Evolutionary conservation across 2,888 invertebrate species (phyloP), one percentile per base, ranked within the genome.

Genomic region (Conomelus anceps): DNA sequence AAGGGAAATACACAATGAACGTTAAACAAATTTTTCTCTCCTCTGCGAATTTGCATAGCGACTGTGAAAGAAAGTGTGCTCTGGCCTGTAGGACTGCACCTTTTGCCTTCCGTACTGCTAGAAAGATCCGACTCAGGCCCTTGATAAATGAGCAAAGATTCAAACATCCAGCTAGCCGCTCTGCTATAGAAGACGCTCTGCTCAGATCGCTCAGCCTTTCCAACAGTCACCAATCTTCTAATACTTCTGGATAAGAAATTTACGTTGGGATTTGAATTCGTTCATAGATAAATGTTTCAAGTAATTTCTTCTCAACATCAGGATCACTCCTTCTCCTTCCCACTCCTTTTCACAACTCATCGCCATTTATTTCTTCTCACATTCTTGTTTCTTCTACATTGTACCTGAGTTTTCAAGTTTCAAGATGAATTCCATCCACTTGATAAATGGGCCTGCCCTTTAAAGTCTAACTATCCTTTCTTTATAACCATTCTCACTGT

Each of bases 21-120:
- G 63, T n/a, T n/a, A 20, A 63, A n/a, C 63, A 63, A 20, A 63
- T 63, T 63, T 90, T 90, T 90, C 89, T 90, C 89, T 87, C 89
- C 41, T 88, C 26, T 22, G 23, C 85, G 85, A 90, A 88, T 90
- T 90, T 89, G 90, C 90, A 90, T 89, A 89, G 63, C 84, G 63
- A 87, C 89, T 84, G 63, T n/a, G n/a, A 63, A 63, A 63, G 63
- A 63, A 63, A 63, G 11, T n/a, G 63, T n/a, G 63, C 63, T 63
- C 63, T 63, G 63, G 63, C 63, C 63, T 63, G 63, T 26, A 26
- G 26, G 26, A 26, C 26, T 26, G n/a, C 63, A 63, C 63, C 63
- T 63, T 63, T 63, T 6, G 63, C n/a, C 6, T 63, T 7, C 13
- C 63, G 7, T 63, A n/a, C 63, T 63, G n/a, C 23, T 86, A 86